phyloP scores from a whole-genome alignment of 1,140 invertebrate species.

The Atta colombica region DNA sequence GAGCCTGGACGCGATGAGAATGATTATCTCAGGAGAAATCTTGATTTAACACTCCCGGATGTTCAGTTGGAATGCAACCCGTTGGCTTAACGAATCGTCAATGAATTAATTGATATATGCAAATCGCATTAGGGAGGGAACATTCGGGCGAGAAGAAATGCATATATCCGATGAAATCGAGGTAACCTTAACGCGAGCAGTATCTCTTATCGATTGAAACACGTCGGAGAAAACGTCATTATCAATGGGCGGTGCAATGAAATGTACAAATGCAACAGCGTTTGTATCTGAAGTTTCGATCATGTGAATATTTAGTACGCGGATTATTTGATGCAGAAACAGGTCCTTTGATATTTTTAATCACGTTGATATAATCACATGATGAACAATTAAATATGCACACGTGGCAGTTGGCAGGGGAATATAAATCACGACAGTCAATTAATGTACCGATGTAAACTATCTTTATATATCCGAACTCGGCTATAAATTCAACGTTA shows the following conservation, averaged over 20 bases:
- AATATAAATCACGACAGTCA: constrained; percentile 68
- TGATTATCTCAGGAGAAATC: constrained; percentile 69
- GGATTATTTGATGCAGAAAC: neutral
- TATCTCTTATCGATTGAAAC: constrained; percentile 56
- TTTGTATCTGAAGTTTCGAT: constrained; percentile 3
- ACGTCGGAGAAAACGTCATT: constrained; percentile 45
- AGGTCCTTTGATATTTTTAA: constrained; percentile 28
- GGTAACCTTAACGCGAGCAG: constrained; percentile 54
- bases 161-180: neutral
- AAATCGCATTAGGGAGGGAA: constrained; percentile 39
- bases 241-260: constrained; percentile 43
- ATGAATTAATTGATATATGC: constrained; percentile 72
- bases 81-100: constrained; percentile 52
- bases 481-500: constrained; percentile 64
- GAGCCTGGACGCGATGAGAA: constrained; percentile 37
- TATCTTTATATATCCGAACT: constrained; percentile 61
- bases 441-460: constrained; percentile 45
- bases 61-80: constrained; percentile 59
- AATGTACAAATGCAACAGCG: constrained; percentile 38
- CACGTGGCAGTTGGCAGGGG: constrained; percentile 42
- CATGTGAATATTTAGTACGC: constrained; percentile 30
- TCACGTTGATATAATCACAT: constrained; percentile 15
- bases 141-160: neutral
- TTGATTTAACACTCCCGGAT: constrained; percentile 63
- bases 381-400: constrained; percentile 30